These are phyloP conservation scores for Silurus asotus DNA, from an alignment of 2,113 vertebrate species.

Conservation along the genomic window DNA sequence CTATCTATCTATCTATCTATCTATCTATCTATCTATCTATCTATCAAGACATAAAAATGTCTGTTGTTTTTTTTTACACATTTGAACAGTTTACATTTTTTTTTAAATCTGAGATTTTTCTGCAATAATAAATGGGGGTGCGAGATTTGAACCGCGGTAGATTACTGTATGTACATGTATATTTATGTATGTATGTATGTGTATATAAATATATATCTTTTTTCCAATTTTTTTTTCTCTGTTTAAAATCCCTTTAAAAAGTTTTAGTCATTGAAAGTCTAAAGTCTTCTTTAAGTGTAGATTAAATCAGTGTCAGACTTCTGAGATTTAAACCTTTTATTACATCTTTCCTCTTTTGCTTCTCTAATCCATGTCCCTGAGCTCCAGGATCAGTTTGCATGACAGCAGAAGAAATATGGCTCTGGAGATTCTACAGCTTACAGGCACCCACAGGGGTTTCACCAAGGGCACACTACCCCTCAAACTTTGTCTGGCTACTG, in stretches of 20 bases:
- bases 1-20: no score
- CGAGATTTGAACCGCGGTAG: no score
- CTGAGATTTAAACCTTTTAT: constrained; percentile 33
- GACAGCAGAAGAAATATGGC: constrained; percentile 23
- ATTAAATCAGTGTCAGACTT: constrained; percentile 27
- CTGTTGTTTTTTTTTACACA: no score
- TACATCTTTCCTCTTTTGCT: constrained; percentile 22
- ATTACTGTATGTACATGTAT: no score
- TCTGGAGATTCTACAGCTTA: constrained; percentile 45
- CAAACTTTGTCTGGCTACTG: constrained; percentile 2
- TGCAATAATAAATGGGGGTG: no score
- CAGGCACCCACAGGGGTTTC: constrained; percentile 34
- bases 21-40: no score
- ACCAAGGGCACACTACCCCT: constrained; percentile 41
- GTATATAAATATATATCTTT: background rate
- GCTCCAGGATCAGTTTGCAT: constrained; percentile 37
- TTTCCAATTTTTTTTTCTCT: constrained; percentile 4
- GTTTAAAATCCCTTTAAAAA: constrained; percentile 34
- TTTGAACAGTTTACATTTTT: no score
- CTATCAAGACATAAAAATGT: no score
- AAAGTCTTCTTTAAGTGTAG: constrained; percentile 14
- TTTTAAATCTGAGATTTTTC: no score
- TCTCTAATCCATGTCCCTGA: constrained; percentile 51
- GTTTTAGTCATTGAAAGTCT: constrained; percentile 19
- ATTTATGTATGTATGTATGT: background rate